Conservation (phyloP, 2,888 invertebrate genomes). For the Drosophila borborema region DNA sequence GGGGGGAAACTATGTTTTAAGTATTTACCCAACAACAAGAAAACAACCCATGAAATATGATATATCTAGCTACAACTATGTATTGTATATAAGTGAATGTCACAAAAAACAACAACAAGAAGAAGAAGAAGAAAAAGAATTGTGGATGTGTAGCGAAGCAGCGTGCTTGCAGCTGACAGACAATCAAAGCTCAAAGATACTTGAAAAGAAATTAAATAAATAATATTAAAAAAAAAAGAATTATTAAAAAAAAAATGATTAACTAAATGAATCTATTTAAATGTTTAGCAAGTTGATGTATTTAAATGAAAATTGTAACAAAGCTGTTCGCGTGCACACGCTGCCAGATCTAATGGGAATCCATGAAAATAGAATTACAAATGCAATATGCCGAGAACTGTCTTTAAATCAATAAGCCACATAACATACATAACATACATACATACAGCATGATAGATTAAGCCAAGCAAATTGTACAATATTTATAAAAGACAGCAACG, state of each 20-base stretch:
- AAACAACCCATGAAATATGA: conserved; percentile 3
- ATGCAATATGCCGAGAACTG: conserved; percentile 9
- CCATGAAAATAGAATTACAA: conserved; percentile 2
- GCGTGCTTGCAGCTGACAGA: conserved; percentile 76
- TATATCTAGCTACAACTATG: neutral
- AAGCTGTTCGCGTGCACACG: conserved; percentile 42
- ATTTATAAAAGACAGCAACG: conserved; percentile 54
- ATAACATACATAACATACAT: neutral
- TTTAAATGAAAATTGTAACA: conserved; percentile 17
- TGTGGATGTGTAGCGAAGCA: conserved; percentile 30
- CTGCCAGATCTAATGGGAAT: conserved; percentile 41
- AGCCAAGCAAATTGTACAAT: conserved; percentile 66
- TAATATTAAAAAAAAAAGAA: neutral
- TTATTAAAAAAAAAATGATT: neutral
- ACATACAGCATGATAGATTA: conserved; percentile 26
- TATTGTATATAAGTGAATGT: conserved; percentile 31
- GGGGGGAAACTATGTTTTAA: conserved; percentile 42
- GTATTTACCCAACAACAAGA: conserved; percentile 22
- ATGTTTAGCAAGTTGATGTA: conserved; percentile 48
- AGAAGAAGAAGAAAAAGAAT: neutral
- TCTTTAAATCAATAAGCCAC: conserved; percentile 10
- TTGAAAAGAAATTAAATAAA: conserved; percentile 6
- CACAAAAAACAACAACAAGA: conserved; percentile 9
- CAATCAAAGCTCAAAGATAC: conserved; percentile 71
- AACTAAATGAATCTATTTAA: conserved; percentile 6